Evolutionary conservation across 2,797 vertebrate genomes (phyloP), one percentile per base, ranked within the genome.

Genomic region (Peromyscus nudipes): DNA sequence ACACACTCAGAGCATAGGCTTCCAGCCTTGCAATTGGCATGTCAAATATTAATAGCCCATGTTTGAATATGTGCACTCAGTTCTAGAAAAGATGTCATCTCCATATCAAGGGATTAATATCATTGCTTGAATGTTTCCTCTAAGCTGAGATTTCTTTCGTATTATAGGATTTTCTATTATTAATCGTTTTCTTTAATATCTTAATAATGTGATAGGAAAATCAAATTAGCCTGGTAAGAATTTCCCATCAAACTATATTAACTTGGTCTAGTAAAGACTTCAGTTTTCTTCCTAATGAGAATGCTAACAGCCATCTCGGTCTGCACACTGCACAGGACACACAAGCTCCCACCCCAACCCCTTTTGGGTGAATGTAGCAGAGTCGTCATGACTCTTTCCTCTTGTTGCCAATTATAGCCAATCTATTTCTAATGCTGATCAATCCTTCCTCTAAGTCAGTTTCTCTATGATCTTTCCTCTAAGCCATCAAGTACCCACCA

Each of bases 141-240:
- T 97, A 87, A 96, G 93, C 95, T 90, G 82, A 0, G 8, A 87
- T 96, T 57, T 55, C 94, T 76, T 95, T n/a, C 86, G 73, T 95
- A 27, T 40, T 75, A 92, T 85, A 96, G 93, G 88, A 97, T 76
- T 77, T 69, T 83, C 96, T 91, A 96, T 98, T 97, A 97, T 97
- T 97, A 97, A 98, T 97, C 29, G 0, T 93, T 96, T 80, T 92
- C 92, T 97, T 96, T 98, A 97, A 97, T 98, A 98, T 98, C 96
- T 84, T 31, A 97, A 92, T 96, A 97, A 92, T 64, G 93, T 95
- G 83, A 92, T 60, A 84, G 86, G 57, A 96, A 98, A 98, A 98
- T 92, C 67, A 92, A 97, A 98, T 96, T 96, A 81, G 91, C 69
- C 89, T 89, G 64, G 0, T n/a, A 94, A 95, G 90, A 98, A 83